Conservation (phyloP, 2,113 vertebrate species). For the Scomber japonicus region DNA sequence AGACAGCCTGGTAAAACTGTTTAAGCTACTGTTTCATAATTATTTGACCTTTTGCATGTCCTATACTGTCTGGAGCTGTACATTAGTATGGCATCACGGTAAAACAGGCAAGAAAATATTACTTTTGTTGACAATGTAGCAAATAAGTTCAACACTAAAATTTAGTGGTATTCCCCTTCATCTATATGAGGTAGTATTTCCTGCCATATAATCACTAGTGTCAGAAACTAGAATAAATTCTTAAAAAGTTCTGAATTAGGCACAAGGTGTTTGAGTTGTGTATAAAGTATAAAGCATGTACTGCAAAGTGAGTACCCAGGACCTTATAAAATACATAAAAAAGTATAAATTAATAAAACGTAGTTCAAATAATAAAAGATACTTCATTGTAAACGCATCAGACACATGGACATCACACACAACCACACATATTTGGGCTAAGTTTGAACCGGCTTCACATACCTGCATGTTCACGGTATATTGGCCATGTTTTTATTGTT, state of each 20-base stretch:
- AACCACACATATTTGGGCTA: slow-evolving; percentile 74
- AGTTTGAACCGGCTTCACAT: slow-evolving; percentile 81
- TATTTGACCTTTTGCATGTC: background rate
- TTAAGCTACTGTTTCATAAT: background rate
- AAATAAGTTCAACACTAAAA: slow-evolving; percentile 25
- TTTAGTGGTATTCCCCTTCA: slow-evolving; percentile 51
- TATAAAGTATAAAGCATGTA: slow-evolving; percentile 1
- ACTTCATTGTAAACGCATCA: slow-evolving; percentile 45
- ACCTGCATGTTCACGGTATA: slow-evolving; percentile 79
- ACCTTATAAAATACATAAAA: slow-evolving; percentile 36
- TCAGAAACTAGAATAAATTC: background rate
- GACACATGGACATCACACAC: slow-evolving; percentile 76
- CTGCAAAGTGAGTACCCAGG: slow-evolving; percentile 35
- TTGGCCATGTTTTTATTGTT: slow-evolving; percentile 82
- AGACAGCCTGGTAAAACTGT: background rate
- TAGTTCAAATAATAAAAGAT: slow-evolving; percentile 42
- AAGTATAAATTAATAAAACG: slow-evolving; percentile 49
- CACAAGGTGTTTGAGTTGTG: background rate
- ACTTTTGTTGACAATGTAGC: background rate
- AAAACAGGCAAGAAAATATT: slow-evolving; percentile 21
- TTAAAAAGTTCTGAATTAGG: slow-evolving; percentile 9
- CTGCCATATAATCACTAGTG: background rate
- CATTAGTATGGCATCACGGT: slow-evolving; percentile 61
- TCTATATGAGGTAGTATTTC: slow-evolving; percentile 28
- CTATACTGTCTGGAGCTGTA: slow-evolving; percentile 13